These are phyloP conservation scores for Norana najaformis DNA, from an alignment of 2,888 invertebrate genomes.

Conservation along the genomic window DNA sequence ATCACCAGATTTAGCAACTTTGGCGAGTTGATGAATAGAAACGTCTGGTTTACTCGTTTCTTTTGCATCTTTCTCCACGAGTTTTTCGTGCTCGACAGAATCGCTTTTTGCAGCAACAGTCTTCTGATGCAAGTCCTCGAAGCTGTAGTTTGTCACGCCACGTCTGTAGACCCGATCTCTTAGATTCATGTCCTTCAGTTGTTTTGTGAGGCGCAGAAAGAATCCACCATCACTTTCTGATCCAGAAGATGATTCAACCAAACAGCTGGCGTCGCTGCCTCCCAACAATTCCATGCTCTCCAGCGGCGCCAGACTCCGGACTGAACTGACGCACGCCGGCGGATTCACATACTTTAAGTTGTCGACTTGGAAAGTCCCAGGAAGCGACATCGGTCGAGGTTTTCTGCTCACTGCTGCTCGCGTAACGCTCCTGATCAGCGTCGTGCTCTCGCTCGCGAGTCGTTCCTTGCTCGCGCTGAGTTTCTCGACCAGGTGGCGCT, in stretches of 20 bases:
- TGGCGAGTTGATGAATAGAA: neutral
- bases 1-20: neutral
- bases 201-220: neutral
- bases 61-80: neutral
- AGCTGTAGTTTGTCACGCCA: constrained; percentile 41
- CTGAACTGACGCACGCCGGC: constrained; percentile 10
- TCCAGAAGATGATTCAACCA: constrained; percentile 1
- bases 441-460: neutral
- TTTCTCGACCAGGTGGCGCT: constrained; percentile 29
- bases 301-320: neutral
- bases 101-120: neutral
- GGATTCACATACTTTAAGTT: neutral
- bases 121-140: constrained; percentile 27
- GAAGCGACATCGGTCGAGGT: constrained; percentile 15
- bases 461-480: constrained; percentile 16
- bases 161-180: constrained; percentile 36
- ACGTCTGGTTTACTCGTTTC: neutral
- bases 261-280: neutral
- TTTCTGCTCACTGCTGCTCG: neutral
- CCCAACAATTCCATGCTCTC: neutral
- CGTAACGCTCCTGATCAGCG: neutral
- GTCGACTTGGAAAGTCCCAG: neutral
- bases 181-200: constrained; percentile 9
- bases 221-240: neutral
- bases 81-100: too few relatives aligned